phyloP scores from a whole-genome alignment of 2,888 invertebrate species.

The Ptilodon capucinus region DNA sequence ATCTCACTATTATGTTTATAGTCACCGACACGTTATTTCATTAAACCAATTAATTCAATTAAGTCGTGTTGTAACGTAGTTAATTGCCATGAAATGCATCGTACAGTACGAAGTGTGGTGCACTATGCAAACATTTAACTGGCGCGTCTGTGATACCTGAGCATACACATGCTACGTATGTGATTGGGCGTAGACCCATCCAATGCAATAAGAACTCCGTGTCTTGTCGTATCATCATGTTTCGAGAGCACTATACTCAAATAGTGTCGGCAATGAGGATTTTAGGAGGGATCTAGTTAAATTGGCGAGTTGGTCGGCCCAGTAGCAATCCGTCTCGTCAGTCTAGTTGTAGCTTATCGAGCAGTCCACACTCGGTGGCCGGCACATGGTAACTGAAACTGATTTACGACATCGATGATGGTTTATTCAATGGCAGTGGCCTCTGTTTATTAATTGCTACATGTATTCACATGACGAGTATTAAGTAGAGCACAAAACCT shows the following conservation, averaged over 20 bases:
- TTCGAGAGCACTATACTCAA: conserved; percentile 22
- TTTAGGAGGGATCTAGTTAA: conserved; percentile 41
- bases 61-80: background rate
- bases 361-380: conserved; percentile 55
- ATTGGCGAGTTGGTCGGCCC: conserved; percentile 38
- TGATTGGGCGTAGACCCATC: conserved; percentile 10
- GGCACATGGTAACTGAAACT: conserved; percentile 70
- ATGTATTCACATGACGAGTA: conserved; percentile 37
- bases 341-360: conserved; percentile 67
- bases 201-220: conserved; percentile 28
- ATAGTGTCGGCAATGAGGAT: conserved; percentile 21
- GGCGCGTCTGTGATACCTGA: conserved; percentile 11
- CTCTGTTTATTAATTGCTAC: conserved; percentile 57
- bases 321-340: conserved; percentile 64
- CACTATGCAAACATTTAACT: background rate
- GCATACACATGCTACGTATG: conserved; percentile 10
- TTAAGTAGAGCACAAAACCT: background rate
- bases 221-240: conserved; percentile 24
- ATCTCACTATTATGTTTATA: too few species aligned
- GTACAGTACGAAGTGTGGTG: background rate
- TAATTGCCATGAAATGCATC: background rate
- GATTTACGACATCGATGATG: conserved; percentile 68
- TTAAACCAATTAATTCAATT: too few species aligned
- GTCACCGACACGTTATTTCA: too few species aligned
- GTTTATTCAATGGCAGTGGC: conserved; percentile 55